These are phyloP conservation scores for Corythornis vintsioides DNA, from an alignment of 2,113 vertebrate genomes.

Conservation along the genomic window DNA sequence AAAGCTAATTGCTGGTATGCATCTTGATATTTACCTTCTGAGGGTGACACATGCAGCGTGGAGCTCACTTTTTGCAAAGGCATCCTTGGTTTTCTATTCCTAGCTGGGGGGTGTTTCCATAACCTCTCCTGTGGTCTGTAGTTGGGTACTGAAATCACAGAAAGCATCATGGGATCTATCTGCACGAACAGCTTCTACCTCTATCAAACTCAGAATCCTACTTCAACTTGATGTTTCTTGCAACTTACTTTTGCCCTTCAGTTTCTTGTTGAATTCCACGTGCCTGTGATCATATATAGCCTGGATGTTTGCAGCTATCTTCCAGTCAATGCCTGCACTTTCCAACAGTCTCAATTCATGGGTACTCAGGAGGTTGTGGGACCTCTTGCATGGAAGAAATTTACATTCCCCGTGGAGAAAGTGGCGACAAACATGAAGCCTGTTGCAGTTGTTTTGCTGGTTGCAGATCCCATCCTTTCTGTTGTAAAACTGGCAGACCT, in stretches of 20 bases:
- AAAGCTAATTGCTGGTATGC: neutral
- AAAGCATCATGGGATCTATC: neutral
- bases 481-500: conserved; percentile 76
- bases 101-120: rapidly evolving
- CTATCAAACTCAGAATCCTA: neutral
- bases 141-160: neutral
- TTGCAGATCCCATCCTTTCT: conserved; percentile 50
- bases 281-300: conserved; percentile 59
- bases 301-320: conserved; percentile 67
- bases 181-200: neutral
- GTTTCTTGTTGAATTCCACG: neutral
- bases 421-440: conserved; percentile 75
- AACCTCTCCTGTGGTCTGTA: neutral
- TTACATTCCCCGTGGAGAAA: conserved; percentile 73
- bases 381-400: conserved; percentile 59
- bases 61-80: neutral
- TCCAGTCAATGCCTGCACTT: conserved; percentile 32
- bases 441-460: conserved; percentile 62
- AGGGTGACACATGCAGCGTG: neutral
- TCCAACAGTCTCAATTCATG: conserved; percentile 17
- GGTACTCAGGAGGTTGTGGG: conserved; percentile 65
- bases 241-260: conserved; percentile 43
- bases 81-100: rapidly evolving
- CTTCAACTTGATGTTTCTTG: neutral
- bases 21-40: neutral